Evolutionary conservation across 2,888 invertebrate genomes (phyloP).

Genomic region (Eristalis arbustorum): DNA sequence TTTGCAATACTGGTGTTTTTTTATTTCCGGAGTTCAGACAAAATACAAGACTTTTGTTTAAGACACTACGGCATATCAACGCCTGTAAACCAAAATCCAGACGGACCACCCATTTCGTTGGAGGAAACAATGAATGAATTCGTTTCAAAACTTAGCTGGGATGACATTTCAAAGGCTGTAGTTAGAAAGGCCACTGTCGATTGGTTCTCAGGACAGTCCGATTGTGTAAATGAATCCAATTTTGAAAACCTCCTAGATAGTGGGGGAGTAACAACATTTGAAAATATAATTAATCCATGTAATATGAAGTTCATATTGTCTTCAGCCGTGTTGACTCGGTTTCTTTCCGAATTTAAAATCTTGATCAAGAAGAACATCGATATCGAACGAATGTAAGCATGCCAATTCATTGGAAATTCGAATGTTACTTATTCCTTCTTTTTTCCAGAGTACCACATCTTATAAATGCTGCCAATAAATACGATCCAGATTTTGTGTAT

Average conservation of each 20-base stretch:
- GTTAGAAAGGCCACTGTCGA: constrained; percentile 36
- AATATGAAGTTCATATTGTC: neutral
- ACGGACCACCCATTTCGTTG: neutral
- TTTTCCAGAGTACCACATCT: constrained; percentile 20
- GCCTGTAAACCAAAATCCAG: neutral
- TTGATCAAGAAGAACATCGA: constrained; percentile 1
- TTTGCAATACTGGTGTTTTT: constrained; percentile 36
- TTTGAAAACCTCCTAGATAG: constrained; percentile 10
- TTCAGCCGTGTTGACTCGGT: neutral
- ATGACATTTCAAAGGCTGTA: constrained; percentile 19
- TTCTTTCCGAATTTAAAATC: constrained; percentile 14
- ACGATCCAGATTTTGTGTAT: neutral
- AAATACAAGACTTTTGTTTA: constrained; percentile 11
- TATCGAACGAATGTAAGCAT: neutral
- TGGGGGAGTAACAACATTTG: constrained; percentile 11
- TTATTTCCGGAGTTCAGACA: neutral
- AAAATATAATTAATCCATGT: neutral
- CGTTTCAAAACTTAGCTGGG: constrained; percentile 38
- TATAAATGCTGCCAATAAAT: neutral
- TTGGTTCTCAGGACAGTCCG: constrained; percentile 6
- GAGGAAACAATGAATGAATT: neutral
- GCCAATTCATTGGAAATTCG: too few relatives aligned
- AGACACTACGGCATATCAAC: constrained; percentile 19
- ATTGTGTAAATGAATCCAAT: neutral
- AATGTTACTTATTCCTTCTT: too few relatives aligned